Conservation (phyloP, 1,140 invertebrate species). For the Sitobion miscanthi region DNA sequence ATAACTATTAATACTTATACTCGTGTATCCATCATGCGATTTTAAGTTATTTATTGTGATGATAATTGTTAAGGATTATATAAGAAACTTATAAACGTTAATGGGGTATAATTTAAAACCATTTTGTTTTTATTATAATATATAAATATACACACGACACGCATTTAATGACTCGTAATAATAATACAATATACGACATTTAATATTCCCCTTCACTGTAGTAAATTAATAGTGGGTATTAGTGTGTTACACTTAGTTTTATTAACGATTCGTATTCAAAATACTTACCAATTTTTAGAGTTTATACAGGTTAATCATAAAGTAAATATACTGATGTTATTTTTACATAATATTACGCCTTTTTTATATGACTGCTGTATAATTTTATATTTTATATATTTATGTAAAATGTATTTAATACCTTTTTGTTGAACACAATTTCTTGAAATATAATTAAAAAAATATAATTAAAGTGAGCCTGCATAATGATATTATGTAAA, state of each 20-base stretch:
- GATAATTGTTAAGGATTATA: background rate
- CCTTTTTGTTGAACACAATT: background rate
- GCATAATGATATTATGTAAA: background rate
- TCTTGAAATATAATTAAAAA: background rate
- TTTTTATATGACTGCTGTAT: background rate
- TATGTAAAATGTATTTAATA: background rate
- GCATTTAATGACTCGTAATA: background rate
- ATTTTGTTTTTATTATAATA: background rate
- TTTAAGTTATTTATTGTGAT: background rate
- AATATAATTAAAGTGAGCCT: background rate
- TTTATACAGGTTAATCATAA: background rate
- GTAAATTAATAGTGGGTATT: background rate
- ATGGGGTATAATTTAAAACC: background rate
- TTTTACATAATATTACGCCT: background rate
- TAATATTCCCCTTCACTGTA: background rate
- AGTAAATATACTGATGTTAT: background rate
- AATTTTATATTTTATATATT: background rate
- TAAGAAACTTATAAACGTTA: background rate
- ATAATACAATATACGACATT: background rate
- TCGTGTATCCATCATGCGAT: background rate
- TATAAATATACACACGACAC: background rate
- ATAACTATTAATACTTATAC: background rate
- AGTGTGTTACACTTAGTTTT: background rate
- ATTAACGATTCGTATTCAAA: background rate
- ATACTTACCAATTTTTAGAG: background rate